Conservation (phyloP, 2,888 invertebrate genomes). For the Caradrina kadenii region DNA sequence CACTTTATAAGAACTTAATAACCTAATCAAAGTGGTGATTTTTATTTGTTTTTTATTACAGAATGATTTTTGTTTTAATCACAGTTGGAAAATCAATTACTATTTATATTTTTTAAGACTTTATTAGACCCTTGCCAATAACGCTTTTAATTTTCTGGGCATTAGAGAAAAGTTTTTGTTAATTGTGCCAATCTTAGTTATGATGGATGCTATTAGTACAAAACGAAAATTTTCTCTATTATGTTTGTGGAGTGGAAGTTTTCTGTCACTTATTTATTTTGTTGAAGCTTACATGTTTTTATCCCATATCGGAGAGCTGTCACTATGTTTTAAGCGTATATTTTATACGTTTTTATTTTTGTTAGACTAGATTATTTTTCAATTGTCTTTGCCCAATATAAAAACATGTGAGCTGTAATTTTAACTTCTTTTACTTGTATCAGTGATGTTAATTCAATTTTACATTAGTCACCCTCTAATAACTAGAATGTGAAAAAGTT, state of each 20-base stretch:
- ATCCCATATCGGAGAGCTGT: conserved; percentile 45
- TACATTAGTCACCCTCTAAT: conserved; percentile 44
- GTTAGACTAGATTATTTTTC: conserved; percentile 52
- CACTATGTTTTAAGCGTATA: conserved; percentile 55
- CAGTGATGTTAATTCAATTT: conserved; percentile 47
- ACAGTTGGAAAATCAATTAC: conserved; percentile 78
- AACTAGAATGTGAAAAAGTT: conserved; percentile 54
- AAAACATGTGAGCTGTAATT: conserved; percentile 62
- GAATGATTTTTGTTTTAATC: conserved; percentile 81
- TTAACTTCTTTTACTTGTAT: conserved; percentile 47
- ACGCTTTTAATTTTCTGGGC: conserved; percentile 71
- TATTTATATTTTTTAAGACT: conserved; percentile 79
- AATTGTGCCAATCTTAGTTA: conserved; percentile 63
- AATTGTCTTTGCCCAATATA: conserved; percentile 50
- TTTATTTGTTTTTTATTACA: conserved; percentile 81
- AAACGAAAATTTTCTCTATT: conserved; percentile 53
- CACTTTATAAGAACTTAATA: conserved; percentile 77
- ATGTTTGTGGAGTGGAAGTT: conserved; percentile 53
- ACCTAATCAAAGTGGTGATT: conserved; percentile 77
- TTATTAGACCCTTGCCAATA: conserved; percentile 70
- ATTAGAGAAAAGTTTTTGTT: conserved; percentile 74
- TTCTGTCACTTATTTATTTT: conserved; percentile 60
- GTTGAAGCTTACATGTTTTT: conserved; percentile 67
- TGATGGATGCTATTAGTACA: conserved; percentile 57
- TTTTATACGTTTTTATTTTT: conserved; percentile 51